Evolutionary conservation across 1,140 invertebrate species (phyloP), one percentile per base, ranked within the genome.

Genomic region (Colletes gigas): DNA sequence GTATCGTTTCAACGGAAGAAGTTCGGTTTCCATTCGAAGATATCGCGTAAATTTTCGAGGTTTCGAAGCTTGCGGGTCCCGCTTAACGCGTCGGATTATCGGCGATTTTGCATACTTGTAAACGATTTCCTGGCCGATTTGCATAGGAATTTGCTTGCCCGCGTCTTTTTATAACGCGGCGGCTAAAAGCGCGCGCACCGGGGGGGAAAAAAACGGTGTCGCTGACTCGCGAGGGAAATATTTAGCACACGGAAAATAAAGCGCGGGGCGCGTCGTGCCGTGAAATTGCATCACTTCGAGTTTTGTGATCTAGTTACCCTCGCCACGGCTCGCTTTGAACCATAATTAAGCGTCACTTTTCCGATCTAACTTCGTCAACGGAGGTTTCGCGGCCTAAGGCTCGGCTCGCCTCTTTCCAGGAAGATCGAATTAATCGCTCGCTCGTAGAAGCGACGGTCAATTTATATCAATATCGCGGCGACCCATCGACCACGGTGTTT

Each of bases 251-350:
- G 70, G 30, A 52, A 52, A 78, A 78, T 57, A 73, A 65, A 50
- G 17, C 69, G 41, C 17, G 8, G 44, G 50, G 12, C 39, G 50
- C 69, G 50, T 70, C 75, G 50, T 39, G 15, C 15, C 77, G 77
- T 55, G 59, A 78, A 78, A 78, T 78, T 78, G 47, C 75, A 50
- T 78, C 57, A 68, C 44, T 69, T 30, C 21, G 54, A 59, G 75
- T 70, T 77, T 77, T n/a, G 55, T 30, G 66, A 77, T 69, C 44
- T 65, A 47, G 72, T 75, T 55, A 55, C 19, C 73, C 30, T 17
- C 6, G 7, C 8, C 67, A 52, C n/a, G 55, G 44, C 41, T 63
- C 17, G 17, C 60, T 66, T 75, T 66, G 4, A 65, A 19, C 21
- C 72, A 19, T 47, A 69, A 67, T 76, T 67, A 65, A 65, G 60